These are phyloP conservation scores for Caiman crocodilus DNA, from an alignment of 2,797 vertebrate species.

Conservation along the genomic window DNA sequence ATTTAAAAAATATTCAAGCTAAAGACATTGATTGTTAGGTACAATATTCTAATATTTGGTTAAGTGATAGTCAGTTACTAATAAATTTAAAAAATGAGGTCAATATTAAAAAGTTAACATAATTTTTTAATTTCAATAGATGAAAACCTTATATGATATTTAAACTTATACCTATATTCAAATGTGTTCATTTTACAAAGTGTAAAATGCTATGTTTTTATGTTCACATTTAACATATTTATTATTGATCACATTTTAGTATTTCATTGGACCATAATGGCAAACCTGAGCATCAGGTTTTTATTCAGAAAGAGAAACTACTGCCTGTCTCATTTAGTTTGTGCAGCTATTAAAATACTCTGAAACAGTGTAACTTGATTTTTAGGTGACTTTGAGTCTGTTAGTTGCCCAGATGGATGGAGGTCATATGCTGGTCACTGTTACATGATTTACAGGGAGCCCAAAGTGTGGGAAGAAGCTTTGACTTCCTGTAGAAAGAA, in stretches of 20 bases:
- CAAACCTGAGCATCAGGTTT: not conserved
- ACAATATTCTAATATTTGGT: not conserved
- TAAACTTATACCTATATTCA: not conserved
- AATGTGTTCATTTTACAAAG: not conserved
- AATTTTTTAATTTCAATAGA: not conserved
- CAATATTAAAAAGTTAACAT: not conserved
- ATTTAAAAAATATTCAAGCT: not conserved
- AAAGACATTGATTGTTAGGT: not conserved
- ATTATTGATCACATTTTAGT: not conserved
- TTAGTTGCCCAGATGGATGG: constrained; percentile 88
- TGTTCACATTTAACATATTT: not conserved
- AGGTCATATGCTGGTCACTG: constrained; percentile 87
- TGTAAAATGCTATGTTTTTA: not conserved
- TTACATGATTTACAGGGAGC: constrained; percentile 87
- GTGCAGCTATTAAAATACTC: not conserved
- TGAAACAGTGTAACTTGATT: not conserved
- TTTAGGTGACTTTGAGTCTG: constrained; percentile 76
- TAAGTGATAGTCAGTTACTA: not conserved
- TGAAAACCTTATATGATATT: not conserved
- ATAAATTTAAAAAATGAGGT: not conserved
- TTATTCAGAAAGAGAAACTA: not conserved
- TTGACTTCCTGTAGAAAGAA: constrained; percentile 86
- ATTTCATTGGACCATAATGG: not conserved
- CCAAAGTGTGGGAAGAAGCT: constrained; percentile 87
- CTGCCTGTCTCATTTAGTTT: not conserved